Conservation (phyloP, 2,113 vertebrate genomes). For the Halcyon malimbica region DNA sequence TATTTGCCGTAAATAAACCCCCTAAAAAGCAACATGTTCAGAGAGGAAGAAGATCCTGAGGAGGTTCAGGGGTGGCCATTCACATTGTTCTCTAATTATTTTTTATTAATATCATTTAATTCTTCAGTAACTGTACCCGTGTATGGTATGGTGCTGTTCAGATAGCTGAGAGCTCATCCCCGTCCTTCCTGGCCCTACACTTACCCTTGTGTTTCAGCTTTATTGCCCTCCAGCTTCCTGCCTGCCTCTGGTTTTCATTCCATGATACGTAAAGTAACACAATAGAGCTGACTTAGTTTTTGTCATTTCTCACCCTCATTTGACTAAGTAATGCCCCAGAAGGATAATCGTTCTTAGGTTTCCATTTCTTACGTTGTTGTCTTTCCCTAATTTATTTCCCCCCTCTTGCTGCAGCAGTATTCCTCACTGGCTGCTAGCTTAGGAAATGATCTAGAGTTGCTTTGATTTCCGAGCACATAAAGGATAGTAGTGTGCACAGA, state of each 20-base stretch:
- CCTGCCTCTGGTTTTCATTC: not conserved
- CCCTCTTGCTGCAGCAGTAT: not conserved
- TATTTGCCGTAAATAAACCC: not conserved
- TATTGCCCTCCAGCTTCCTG: not conserved
- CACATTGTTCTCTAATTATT: not conserved
- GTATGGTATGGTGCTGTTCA: not conserved
- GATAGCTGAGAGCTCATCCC: not conserved
- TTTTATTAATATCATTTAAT: not conserved
- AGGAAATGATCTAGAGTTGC: not conserved
- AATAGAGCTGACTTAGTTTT: not conserved
- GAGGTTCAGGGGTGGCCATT: not conserved
- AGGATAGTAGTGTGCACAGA: not conserved
- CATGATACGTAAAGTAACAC: not conserved
- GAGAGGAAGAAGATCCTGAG: not conserved
- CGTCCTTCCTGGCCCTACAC: not conserved
- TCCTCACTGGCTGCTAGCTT: not conserved
- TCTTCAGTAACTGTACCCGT: not conserved
- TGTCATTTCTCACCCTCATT: not conserved
- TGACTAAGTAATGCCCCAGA: not conserved
- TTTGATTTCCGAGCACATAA: not conserved
- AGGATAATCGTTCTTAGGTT: conserved; percentile 1
- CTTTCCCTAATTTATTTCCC: not conserved
- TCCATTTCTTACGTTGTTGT: not conserved
- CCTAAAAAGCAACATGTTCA: fast-evolving
- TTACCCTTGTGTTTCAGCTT: not conserved